Base-by-base conservation (phyloP, 2,797 vertebrate genomes). In the Tiaroga cobitis region DNA sequence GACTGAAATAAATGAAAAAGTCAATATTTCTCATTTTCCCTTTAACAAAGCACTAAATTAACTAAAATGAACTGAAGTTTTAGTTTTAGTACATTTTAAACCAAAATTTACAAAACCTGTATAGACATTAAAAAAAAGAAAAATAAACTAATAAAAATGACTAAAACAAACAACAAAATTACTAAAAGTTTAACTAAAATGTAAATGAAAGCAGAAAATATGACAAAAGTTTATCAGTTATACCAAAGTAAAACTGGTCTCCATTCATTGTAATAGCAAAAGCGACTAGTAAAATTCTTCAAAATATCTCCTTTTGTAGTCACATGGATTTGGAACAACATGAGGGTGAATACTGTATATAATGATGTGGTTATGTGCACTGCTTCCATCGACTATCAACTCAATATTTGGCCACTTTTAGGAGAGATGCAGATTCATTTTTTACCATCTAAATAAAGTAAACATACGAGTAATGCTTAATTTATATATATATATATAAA, bases 391-490 rank as follows among this genome's bases (percentile, higher is more conserved):
- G 16, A 76, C 41, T 34, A 51, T 56, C n/a, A 46, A 59, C 34
- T 78, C 74, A 68, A 84, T 46, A 80, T 85, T 85, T 85, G 76
- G 83, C 83, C 76, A 84, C 75, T 8, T 84, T 61, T 15, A 78
- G 18, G 4, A 77, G 46, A 8, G 5, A 61, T 43, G 19, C 34
- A 84, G 75, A 84, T 79, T 78, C n/a, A 63, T 43, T 61, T 29
- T 73, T 75, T 24, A 56, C 34, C 46, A 26, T 69, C 65, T 26
- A 72, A 70, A 79, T 74, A 19, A 75, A 51, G 65, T 63, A 72
- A 84, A 84, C 82, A 76, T 68, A 34, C 24, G n/a, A 69, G 16
- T 46, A 43, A 61, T 51, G 34, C 6, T 24, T 43, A 51, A 37
- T n/a, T 72, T 61, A 46, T n/a, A n/a, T n/a, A n/a, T n/a, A n/a